phyloP scores from a whole-genome alignment of 2,888 invertebrate genomes.

The Corbicula japonica region DNA sequence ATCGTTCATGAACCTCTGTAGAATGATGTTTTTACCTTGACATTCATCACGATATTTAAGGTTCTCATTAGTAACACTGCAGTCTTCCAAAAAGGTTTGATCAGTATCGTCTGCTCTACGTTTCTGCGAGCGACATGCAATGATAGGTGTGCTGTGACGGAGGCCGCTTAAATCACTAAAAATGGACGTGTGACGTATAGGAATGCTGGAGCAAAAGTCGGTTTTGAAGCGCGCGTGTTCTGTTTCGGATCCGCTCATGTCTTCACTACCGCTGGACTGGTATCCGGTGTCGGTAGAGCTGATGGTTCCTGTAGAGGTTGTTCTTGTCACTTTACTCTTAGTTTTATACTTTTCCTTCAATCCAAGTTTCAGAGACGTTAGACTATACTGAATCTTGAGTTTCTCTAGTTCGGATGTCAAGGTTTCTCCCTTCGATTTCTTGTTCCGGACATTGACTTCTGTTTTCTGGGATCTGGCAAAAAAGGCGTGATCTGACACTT shows the following conservation, averaged over 20 bases:
- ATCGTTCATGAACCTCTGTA: conserved; percentile 56
- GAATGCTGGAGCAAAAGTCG: neutral
- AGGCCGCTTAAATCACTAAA: conserved; percentile 10
- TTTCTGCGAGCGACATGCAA: conserved; percentile 1
- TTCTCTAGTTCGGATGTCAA: neutral
- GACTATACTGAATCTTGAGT: conserved; percentile 2
- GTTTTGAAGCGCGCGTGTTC: neutral
- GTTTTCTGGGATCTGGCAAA: conserved; percentile 45
- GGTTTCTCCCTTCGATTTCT: neutral
- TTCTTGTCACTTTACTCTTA: conserved; percentile 9
- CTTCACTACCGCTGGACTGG: conserved; percentile 32
- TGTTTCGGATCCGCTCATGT: neutral
- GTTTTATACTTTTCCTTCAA: conserved; percentile 36
- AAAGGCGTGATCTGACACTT: conserved; percentile 54
- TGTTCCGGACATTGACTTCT: conserved; percentile 34
- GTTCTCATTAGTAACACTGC: conserved; percentile 13
- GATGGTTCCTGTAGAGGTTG: conserved; percentile 45
- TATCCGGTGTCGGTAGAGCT: conserved; percentile 36
- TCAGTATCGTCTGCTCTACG: conserved; percentile 14
- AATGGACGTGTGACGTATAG: conserved; percentile 1
- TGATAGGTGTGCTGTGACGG: conserved; percentile 55
- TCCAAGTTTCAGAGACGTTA: conserved; percentile 45
- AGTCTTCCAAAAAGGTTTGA: conserved; percentile 24
- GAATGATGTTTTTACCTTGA: conserved; percentile 46
- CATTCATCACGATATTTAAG: conserved; percentile 30